Percentiles rank a stretch among this genome's conserved stretches.
Conservation (phyloP, 2,797 vertebrate genomes). For the Scolopax rusticola region DNA sequence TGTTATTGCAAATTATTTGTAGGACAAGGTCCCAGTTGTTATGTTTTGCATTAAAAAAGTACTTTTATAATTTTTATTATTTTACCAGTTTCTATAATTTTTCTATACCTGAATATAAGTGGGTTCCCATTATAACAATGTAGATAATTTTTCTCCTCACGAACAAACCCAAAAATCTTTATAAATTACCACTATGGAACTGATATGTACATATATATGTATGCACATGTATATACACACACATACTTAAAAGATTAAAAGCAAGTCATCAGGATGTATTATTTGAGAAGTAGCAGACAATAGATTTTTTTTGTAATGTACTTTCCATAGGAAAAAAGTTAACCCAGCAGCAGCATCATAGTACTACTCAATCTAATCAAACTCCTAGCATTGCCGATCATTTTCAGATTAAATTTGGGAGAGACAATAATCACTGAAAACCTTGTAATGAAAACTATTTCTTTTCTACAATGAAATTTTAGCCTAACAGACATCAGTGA, state of each 20-base stretch:
- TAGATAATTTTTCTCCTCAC: not conserved
- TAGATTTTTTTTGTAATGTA: not conserved
- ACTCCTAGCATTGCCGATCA: not conserved
- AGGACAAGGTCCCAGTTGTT: not conserved
- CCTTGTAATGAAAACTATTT: conserved; percentile 1
- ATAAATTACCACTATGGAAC: not conserved
- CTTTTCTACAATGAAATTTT: conserved; percentile 20
- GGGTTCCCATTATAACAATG: not conserved
- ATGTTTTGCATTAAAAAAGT: not conserved
- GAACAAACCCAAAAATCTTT: not conserved
- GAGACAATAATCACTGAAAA: not conserved
- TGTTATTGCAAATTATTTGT: not conserved
- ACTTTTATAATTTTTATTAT: not conserved
- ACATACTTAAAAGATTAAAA: not conserved
- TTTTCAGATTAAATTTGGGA: conserved; percentile 39
- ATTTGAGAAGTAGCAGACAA: not conserved
- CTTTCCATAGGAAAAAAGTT: not conserved
- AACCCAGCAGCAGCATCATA: not conserved
- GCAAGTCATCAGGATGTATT: not conserved
- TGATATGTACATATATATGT: not conserved
- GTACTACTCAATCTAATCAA: not conserved
- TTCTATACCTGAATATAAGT: not conserved
- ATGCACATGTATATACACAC: not conserved
- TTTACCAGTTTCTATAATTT: not conserved
- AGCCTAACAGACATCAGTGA: not conserved